Percentiles rank a stretch among this genome's conserved stretches.
These are phyloP conservation scores for Celastrina argiolus DNA, from an alignment of 2,888 invertebrate genomes.

Conservation along the genomic window DNA sequence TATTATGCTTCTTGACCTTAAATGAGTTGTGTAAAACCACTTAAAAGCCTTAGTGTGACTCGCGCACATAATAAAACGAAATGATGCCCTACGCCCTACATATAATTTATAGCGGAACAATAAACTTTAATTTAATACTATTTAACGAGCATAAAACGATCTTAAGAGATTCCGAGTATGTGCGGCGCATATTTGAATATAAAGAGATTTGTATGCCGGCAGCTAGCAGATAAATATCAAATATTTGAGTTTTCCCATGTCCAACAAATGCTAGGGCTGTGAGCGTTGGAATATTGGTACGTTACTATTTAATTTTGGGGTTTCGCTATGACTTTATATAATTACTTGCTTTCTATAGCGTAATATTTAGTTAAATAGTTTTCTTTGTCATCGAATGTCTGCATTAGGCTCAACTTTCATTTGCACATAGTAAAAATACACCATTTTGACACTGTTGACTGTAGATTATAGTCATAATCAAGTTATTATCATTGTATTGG, in stretches of 20 bases:
- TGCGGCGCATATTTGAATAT: slow-evolving; percentile 5
- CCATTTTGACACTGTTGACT: no score
- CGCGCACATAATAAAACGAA: not conserved
- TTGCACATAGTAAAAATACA: no score
- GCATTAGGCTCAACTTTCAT: no score
- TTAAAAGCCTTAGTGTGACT: not conserved
- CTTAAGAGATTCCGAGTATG: slow-evolving; percentile 11
- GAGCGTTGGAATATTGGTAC: not conserved
- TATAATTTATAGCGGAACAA: slow-evolving; percentile 1
- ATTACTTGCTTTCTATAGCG: not conserved
- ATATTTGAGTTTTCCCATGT: slow-evolving; percentile 10
- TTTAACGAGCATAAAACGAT: slow-evolving; percentile 1
- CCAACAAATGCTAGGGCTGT: not conserved
- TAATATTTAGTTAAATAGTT: no score
- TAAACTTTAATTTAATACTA: not conserved
- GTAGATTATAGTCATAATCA: no score
- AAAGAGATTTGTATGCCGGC: slow-evolving; percentile 7
- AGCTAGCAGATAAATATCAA: slow-evolving; percentile 17
- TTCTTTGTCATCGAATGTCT: no score
- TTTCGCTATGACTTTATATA: not conserved
- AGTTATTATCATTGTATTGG: no score
- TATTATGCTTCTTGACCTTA: not conserved
- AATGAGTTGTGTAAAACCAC: not conserved
- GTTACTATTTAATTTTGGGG: not conserved
- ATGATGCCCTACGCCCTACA: not conserved